Conservation (phyloP, 2,113 vertebrate species). For the Phaetusa simplex region DNA sequence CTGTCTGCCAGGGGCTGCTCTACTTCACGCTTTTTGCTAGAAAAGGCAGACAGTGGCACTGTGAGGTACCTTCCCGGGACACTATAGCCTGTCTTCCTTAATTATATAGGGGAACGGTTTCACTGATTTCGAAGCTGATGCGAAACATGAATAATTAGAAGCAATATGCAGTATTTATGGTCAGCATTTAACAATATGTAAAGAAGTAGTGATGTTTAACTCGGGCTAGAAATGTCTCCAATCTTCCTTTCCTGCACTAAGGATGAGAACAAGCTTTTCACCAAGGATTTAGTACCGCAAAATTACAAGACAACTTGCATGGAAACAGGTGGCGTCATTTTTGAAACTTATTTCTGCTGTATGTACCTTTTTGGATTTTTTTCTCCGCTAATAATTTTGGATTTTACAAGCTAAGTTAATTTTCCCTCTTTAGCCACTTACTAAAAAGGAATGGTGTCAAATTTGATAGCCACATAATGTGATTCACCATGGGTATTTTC, state of each 20-base stretch:
- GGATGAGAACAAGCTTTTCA: neutral
- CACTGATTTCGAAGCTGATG: neutral
- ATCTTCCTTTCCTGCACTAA: neutral
- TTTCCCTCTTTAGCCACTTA: neutral
- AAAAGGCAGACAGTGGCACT: neutral
- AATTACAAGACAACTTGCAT: neutral
- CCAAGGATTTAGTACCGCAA: neutral
- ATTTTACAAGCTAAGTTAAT: neutral
- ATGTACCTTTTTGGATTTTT: neutral
- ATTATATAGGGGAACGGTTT: neutral
- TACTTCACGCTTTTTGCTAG: neutral
- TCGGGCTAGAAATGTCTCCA: neutral
- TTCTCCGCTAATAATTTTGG: neutral
- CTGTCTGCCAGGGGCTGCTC: slow-evolving; percentile 34
- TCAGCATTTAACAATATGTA: neutral
- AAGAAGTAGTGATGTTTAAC: neutral
- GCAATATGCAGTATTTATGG: neutral
- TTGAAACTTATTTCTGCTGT: neutral
- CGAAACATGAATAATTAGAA: neutral
- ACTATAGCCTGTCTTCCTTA: neutral
- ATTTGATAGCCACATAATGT: neutral
- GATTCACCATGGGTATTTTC: neutral
- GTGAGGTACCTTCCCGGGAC: neutral
- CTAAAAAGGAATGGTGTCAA: neutral
- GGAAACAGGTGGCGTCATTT: neutral